Evolutionary conservation across 2,113 vertebrate species (phyloP).

Genomic region (Spea bombifrons): DNA sequence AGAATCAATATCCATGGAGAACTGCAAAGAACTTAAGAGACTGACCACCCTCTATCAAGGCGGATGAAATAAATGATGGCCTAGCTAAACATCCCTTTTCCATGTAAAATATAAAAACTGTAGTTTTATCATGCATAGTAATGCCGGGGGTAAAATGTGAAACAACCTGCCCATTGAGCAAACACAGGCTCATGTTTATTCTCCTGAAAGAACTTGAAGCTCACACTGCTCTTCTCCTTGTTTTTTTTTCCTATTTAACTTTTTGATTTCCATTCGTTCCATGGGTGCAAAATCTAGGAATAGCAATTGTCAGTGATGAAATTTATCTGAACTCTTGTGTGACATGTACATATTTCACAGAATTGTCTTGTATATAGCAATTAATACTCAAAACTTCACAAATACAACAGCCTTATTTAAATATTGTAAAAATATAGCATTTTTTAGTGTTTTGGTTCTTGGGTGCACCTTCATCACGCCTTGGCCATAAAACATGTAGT

Average conservation of each 20-base stretch:
- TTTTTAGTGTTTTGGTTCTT: not conserved
- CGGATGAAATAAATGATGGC: slow-evolving; percentile 67
- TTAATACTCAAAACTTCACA: not conserved
- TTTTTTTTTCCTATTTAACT: not conserved
- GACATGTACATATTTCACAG: slow-evolving; percentile 33
- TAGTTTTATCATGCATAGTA: slow-evolving; percentile 60
- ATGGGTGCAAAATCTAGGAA: slow-evolving; percentile 8
- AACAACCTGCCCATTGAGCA: not conserved
- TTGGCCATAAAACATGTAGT: too few relatives aligned
- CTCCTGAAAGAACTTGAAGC: slow-evolving; percentile 38
- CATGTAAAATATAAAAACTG: slow-evolving; percentile 58
- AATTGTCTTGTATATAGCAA: slow-evolving; percentile 36
- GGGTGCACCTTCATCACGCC: not conserved
- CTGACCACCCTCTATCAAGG: slow-evolving; percentile 88
- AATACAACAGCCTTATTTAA: not conserved
- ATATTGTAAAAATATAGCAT: not conserved
- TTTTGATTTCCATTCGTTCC: slow-evolving; percentile 15
- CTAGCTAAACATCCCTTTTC: slow-evolving; percentile 40
- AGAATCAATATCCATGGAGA: slow-evolving; percentile 91
- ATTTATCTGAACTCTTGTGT: slow-evolving; percentile 13
- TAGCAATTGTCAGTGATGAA: not conserved
- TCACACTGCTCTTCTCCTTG: slow-evolving; percentile 7
- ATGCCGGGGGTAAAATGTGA: slow-evolving; percentile 43
- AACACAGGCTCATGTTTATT: slow-evolving; percentile 3
- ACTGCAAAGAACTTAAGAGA: slow-evolving; percentile 91